Evolutionary conservation across 2,797 vertebrate genomes (phyloP).

Genomic region (Clarias laeviceps): DNA sequence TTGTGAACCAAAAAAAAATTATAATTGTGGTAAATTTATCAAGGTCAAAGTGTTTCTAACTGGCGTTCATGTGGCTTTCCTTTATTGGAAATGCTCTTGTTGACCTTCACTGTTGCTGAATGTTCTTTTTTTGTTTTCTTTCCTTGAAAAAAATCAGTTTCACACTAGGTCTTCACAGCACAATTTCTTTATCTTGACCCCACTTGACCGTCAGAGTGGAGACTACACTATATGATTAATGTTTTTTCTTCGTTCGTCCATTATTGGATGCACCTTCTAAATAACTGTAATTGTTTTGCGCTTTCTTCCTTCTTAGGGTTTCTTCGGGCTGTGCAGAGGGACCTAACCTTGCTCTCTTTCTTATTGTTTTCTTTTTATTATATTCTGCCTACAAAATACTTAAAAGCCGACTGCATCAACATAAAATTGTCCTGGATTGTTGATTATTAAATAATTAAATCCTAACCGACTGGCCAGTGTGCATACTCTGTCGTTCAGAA

Average conservation of each 20-base stretch:
- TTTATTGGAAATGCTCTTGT: not conserved
- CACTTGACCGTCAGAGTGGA: not conserved
- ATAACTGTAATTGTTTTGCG: not conserved
- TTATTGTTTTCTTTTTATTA: not conserved
- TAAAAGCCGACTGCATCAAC: no score
- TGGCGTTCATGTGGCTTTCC: not conserved
- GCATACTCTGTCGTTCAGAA: conserved; percentile 3
- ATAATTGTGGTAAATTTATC: not conserved
- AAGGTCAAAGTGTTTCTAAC: not conserved
- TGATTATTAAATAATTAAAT: not conserved
- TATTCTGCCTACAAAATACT: not conserved
- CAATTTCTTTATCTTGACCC: not conserved
- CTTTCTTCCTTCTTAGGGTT: not conserved
- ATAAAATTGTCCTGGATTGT: not conserved
- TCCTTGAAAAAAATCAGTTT: not conserved
- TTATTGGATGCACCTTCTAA: not conserved
- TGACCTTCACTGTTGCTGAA: not conserved
- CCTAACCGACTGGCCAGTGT: not conserved
- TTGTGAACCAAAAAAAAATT: not conserved
- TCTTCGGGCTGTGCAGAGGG: not conserved
- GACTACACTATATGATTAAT: not conserved
- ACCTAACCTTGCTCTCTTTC: not conserved
- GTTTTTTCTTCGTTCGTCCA: not conserved
- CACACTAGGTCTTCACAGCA: conserved; percentile 1
- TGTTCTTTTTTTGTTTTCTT: not conserved